A percentile compares a stretch with the other conserved stretches of the same genome.
Conservation (phyloP, 64 coral and sea anemone species). For the Dendrophyllia cribrosa region DNA sequence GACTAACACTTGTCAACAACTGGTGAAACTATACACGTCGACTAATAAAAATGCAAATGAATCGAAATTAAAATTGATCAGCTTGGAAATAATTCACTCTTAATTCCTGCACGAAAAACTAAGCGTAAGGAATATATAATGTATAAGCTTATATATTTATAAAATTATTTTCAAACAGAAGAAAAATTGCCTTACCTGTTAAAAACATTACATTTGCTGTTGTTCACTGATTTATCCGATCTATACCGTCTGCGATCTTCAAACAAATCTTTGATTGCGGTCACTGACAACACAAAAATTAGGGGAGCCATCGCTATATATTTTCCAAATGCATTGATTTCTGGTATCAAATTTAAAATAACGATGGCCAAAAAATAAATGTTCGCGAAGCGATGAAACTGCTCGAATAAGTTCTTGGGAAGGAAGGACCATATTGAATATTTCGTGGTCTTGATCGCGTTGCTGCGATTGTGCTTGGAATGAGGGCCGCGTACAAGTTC, state of each 20-base stretch:
- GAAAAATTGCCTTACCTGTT: constrained; percentile 59
- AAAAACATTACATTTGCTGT: constrained; percentile 91
- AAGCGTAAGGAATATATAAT: too few species aligned
- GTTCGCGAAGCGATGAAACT: constrained; percentile 99
- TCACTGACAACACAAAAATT: constrained; percentile 90
- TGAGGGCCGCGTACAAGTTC: constrained; percentile 48
- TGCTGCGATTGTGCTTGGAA: constrained; percentile 71
- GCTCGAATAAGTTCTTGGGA: constrained; percentile 99
- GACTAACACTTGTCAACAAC: too few species aligned
- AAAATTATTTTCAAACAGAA: neutral
- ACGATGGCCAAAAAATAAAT: constrained; percentile 96
- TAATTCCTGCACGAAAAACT: too few species aligned
- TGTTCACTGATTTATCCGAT: constrained; percentile 96
- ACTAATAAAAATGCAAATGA: neutral
- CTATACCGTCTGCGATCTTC: constrained; percentile 94
- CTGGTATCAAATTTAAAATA: constrained; percentile 95
- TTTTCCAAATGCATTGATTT: constrained; percentile 97
- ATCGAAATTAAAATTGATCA: too few species aligned
- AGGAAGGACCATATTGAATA: constrained; percentile 97
- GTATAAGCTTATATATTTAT: too few species aligned
- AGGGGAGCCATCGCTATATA: constrained; percentile 95
- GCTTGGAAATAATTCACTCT: too few species aligned
- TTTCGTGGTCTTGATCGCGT: constrained; percentile 97
- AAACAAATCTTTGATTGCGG: constrained; percentile 96
- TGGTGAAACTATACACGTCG: neutral